phyloP scores from a whole-genome alignment of 1,140 invertebrate species.

The Himalopsyche phryganea region DNA sequence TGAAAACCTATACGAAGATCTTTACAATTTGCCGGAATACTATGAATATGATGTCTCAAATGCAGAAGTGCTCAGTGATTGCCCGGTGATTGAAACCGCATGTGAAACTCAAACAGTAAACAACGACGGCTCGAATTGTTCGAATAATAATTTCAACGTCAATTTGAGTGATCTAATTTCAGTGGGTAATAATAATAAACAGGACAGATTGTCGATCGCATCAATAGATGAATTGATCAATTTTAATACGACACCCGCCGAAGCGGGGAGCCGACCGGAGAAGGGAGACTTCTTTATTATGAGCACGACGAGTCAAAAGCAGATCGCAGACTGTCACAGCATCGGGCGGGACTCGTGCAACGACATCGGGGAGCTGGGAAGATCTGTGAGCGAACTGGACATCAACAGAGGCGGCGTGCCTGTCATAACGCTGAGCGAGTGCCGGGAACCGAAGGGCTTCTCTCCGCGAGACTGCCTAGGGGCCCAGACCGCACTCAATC shows the following conservation, averaged over 20 bases:
- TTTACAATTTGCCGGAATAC: slow-evolving; percentile 46
- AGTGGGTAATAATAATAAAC: slow-evolving; percentile 28
- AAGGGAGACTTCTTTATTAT: slow-evolving; percentile 40
- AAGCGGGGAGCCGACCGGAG: slow-evolving; percentile 37
- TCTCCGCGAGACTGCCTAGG: background rate
- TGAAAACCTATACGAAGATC: slow-evolving; percentile 43
- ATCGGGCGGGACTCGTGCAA: slow-evolving; percentile 32
- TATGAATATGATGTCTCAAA: slow-evolving; percentile 43
- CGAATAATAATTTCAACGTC: slow-evolving; percentile 48
- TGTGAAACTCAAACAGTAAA: too few relatives aligned
- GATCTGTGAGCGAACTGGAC: slow-evolving; percentile 42
- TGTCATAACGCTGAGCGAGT: slow-evolving; percentile 51
- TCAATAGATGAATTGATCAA: slow-evolving; percentile 37
- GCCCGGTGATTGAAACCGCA: too few relatives aligned
- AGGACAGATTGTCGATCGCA: slow-evolving; percentile 1
- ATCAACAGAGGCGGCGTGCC: slow-evolving; percentile 44
- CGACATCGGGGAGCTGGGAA: slow-evolving; percentile 39
- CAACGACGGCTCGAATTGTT: too few relatives aligned
- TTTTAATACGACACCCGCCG: slow-evolving; percentile 24
- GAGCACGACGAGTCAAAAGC: slow-evolving; percentile 38
- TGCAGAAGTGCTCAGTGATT: too few relatives aligned
- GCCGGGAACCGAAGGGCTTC: slow-evolving; percentile 38
- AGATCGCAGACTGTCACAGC: slow-evolving; percentile 36
- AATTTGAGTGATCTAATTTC: slow-evolving; percentile 47
- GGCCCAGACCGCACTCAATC: slow-evolving; percentile 36